Evolutionary conservation across 2,888 invertebrate species (phyloP).

Genomic region (Heliconius erato): DNA sequence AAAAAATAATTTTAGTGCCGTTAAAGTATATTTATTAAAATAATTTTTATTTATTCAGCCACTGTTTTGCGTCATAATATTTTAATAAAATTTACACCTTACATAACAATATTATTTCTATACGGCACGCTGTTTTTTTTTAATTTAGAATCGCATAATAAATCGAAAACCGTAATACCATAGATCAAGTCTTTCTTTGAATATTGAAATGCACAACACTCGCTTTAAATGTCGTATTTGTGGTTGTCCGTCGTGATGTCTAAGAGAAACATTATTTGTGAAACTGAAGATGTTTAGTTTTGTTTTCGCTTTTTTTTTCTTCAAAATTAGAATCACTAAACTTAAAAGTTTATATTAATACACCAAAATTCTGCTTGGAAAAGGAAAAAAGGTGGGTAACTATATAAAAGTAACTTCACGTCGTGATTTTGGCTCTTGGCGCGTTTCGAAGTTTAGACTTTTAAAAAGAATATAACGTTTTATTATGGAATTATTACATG

Average conservation of each 20-base stretch:
- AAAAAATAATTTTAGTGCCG: too few relatives aligned
- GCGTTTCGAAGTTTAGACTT: slow-evolving; percentile 63
- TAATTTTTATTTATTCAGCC: too few relatives aligned
- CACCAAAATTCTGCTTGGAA: slow-evolving; percentile 61
- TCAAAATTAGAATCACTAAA: slow-evolving; percentile 47
- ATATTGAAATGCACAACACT: slow-evolving; percentile 21
- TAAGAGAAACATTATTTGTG: slow-evolving; percentile 60
- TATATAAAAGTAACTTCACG: slow-evolving; percentile 60
- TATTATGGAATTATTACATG: slow-evolving; percentile 56
- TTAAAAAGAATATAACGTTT: slow-evolving; percentile 55
- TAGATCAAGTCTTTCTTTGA: not conserved
- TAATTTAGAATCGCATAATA: too few relatives aligned
- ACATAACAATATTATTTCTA: not conserved
- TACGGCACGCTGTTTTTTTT: not conserved
- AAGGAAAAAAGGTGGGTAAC: slow-evolving; percentile 66
- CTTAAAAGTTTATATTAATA: slow-evolving; percentile 54
- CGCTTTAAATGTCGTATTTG: slow-evolving; percentile 49
- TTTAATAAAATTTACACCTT: not conserved
- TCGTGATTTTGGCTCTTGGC: slow-evolving; percentile 68
- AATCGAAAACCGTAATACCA: slow-evolving; percentile 9
- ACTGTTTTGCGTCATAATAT: not conserved
- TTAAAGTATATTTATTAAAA: too few relatives aligned
- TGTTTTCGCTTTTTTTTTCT: slow-evolving; percentile 54
- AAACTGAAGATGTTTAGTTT: slow-evolving; percentile 61
- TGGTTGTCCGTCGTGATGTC: slow-evolving; percentile 56